phyloP scores from a whole-genome alignment of 1,140 invertebrate species.

The Dermatophagoides farinae region DNA sequence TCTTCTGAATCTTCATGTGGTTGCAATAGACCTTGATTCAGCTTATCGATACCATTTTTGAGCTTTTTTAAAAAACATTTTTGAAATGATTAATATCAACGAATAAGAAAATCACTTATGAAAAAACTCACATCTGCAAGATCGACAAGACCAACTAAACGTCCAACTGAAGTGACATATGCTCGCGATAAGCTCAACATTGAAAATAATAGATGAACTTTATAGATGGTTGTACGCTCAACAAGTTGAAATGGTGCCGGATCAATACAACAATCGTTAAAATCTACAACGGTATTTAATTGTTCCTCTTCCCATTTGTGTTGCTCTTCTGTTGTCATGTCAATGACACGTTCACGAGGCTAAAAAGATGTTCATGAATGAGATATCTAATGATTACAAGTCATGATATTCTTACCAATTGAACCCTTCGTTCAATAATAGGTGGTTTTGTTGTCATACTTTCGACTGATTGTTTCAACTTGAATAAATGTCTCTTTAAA shows the following conservation, averaged over 20 bases:
- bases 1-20: neutral
- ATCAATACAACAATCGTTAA: slow-evolving; percentile 73
- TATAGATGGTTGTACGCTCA: slow-evolving; percentile 78
- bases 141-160: slow-evolving; percentile 82
- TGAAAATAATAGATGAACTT: slow-evolving; percentile 90
- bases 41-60: slow-evolving; percentile 13
- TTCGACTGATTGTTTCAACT: slow-evolving; percentile 16
- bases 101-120: slow-evolving; percentile 17
- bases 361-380: slow-evolving; percentile 24
- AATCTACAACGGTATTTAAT: slow-evolving; percentile 55
- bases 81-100: neutral
- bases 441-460: slow-evolving; percentile 11
- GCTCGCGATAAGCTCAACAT: slow-evolving; percentile 89
- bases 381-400: neutral
- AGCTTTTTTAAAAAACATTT: slow-evolving; percentile 1
- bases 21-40: slow-evolving; percentile 12
- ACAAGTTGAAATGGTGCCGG: slow-evolving; percentile 96
- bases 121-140: slow-evolving; percentile 63
- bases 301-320: slow-evolving; percentile 75
- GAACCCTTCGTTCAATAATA: slow-evolving; percentile 51
- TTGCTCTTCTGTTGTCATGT: slow-evolving; percentile 71
- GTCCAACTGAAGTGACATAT: slow-evolving; percentile 89
- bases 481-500: no score
- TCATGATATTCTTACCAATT: slow-evolving; percentile 43
- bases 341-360: slow-evolving; percentile 69